Base-by-base conservation (phyloP, 2,797 vertebrate genomes). In the Peromyscus melanophrys region DNA sequence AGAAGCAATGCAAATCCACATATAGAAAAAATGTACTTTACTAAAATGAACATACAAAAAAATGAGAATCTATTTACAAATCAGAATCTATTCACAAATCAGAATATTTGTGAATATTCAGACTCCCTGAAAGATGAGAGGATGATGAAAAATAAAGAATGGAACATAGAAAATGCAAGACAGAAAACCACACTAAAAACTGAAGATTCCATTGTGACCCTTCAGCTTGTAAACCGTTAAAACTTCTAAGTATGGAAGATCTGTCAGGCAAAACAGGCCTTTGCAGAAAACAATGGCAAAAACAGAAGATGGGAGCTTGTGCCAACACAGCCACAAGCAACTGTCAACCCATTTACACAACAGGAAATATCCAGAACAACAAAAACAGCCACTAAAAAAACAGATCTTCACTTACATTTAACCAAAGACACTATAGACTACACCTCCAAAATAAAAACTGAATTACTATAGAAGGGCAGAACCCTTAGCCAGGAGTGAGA, bases 31-130 rank as follows among this genome's bases (percentile, higher is more conserved):
- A 94, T 63, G 49, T 1, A 63, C 19, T 75, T 52, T 57, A 90
- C 76, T 31, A 61, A 52, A 94, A 71, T 37, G 49, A 86, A 52
- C 49, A 83, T 37, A 17, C 37, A 73, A 90, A 81, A 81, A 85
- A 85, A 69, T 57, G 57, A 88, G 31, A 89, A 71, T 16, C 3
- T 40, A 43, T 85, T 78, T 27, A 34, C 23, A 40, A 16, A 86
- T 67, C 46, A 89, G 75, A 95, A 95, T 67, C 3, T 40, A 43
- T 85, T 78, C n/a, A 31, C 23, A 37, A 16, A 86, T 67, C 46
- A 89, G 75, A 95, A 95, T 69, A n/a, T n/a, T 69, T 69, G 67
- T 69, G 67, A 69, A 69, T n/a, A 69, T 69, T n/a, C 67, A 67
- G 23, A 87, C 46, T 67, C 8, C 55, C 25, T 57, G 40, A 90